A percentile compares a stretch with the other conserved stretches of the same genome.
Evolutionary conservation across 2,888 invertebrate genomes (phyloP).

Genomic region (Dasysyrphus albostriatus): DNA sequence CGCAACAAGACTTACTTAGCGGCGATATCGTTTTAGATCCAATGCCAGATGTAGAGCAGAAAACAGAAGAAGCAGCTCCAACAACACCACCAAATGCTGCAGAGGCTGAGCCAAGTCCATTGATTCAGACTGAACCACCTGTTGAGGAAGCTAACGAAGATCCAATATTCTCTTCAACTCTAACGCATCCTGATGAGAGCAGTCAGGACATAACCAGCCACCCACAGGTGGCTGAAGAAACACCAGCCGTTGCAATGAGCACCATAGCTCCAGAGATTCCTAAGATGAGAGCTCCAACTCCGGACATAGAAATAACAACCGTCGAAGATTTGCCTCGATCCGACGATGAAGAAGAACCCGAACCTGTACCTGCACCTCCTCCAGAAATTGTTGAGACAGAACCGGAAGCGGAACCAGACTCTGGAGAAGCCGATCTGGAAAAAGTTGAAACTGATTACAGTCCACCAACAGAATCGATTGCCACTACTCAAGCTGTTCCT

Average conservation of each 20-base stretch:
- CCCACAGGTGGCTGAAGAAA: conserved; percentile 80
- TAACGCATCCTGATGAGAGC: conserved; percentile 82
- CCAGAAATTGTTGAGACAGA: conserved; percentile 57
- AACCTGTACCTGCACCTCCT: conserved; percentile 71
- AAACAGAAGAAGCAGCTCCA: conserved; percentile 3
- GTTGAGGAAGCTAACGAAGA: conserved; percentile 76
- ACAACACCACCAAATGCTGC: conserved; percentile 13
- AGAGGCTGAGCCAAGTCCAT: conserved; percentile 60
- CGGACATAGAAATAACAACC: conserved; percentile 83
- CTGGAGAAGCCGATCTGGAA: conserved; percentile 22
- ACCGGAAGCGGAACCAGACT: conserved; percentile 52
- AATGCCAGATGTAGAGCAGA: conserved; percentile 56
- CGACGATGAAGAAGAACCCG: conserved; percentile 82
- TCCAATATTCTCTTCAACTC: conserved; percentile 80
- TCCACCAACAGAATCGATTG: conserved; percentile 80
- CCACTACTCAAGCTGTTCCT: conserved; percentile 77
- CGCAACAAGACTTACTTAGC: conserved; percentile 86
- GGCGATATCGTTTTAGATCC: conserved; percentile 84
- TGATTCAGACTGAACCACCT: conserved; percentile 54
- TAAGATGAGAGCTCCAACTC: conserved; percentile 82
- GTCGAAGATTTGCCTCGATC: conserved; percentile 83
- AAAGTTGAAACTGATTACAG: conserved; percentile 79
- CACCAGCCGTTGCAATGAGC: conserved; percentile 75
- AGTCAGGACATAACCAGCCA: conserved; percentile 82
- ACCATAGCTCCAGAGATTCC: conserved; percentile 79